phyloP scores from a whole-genome alignment of 2,888 invertebrate genomes.

The Rhorus exstirpatorius region DNA sequence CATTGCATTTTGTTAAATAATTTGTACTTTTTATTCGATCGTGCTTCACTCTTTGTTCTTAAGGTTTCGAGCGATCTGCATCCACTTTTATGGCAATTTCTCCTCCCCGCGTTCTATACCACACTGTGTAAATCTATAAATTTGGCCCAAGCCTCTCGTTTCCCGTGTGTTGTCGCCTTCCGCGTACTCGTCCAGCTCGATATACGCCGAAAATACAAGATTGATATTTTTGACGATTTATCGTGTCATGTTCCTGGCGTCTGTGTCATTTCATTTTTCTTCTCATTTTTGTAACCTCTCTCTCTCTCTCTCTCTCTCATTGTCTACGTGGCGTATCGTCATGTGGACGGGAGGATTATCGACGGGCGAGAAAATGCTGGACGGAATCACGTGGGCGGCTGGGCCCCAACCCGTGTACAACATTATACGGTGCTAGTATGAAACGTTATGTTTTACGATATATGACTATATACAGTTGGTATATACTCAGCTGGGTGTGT shows the following conservation, averaged over 20 bases:
- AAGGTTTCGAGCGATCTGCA: not conserved
- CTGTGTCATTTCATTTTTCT: slow-evolving; percentile 13
- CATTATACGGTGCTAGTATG: slow-evolving; percentile 47
- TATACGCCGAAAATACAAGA: slow-evolving; percentile 48
- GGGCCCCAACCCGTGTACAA: slow-evolving; percentile 56
- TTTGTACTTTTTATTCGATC: not conserved
- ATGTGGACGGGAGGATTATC: slow-evolving; percentile 67
- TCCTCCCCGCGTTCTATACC: not conserved
- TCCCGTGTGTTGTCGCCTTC: slow-evolving; percentile 34
- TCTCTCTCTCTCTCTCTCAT: slow-evolving; percentile 41
- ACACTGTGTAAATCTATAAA: slow-evolving; percentile 8
- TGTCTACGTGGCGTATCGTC: slow-evolving; percentile 43
- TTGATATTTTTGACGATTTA: slow-evolving; percentile 68
- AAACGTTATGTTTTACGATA: slow-evolving; percentile 28
- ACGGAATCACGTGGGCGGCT: slow-evolving; percentile 62
- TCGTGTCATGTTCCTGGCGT: slow-evolving; percentile 30
- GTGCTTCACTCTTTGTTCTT: not conserved
- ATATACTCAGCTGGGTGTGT: slow-evolving; percentile 71
- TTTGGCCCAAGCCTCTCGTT: not conserved
- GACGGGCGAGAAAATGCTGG: slow-evolving; percentile 65
- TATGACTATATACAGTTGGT: slow-evolving; percentile 34
- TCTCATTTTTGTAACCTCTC: slow-evolving; percentile 43
- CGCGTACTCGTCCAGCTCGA: slow-evolving; percentile 29
- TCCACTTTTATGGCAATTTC: not conserved
- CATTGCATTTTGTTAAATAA: not conserved